phyloP scores from a whole-genome alignment of 2,113 vertebrate species.

The Sturnira hondurensis region DNA sequence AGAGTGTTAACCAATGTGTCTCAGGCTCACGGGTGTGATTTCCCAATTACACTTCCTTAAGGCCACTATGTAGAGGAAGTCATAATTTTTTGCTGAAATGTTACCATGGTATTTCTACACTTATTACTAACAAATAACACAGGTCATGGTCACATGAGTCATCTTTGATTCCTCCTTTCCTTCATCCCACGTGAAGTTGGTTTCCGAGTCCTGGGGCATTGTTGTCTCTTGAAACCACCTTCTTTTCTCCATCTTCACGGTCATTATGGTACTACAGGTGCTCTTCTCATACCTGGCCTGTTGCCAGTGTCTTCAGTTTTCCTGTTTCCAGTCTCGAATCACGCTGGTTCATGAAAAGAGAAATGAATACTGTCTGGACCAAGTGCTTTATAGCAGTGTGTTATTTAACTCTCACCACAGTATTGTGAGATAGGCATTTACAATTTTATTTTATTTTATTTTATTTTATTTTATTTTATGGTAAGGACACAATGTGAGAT shows the following conservation, averaged over 20 bases:
- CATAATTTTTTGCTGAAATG: not conserved
- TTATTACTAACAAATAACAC: not conserved
- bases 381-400: not conserved
- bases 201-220: not conserved
- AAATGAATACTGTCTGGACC: not conserved
- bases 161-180: not conserved
- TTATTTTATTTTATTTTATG: too few species aligned
- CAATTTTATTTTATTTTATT: not conserved
- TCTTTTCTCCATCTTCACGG: not conserved
- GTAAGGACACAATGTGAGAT: not conserved
- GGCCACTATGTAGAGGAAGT: not conserved
- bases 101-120: not conserved
- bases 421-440: not conserved
- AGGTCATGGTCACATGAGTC: not conserved
- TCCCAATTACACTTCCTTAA: not conserved
- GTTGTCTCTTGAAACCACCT: not conserved
- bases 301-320: not conserved
- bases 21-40: not conserved
- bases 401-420: not conserved
- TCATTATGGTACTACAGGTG: not conserved
- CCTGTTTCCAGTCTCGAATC: not conserved
- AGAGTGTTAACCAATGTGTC: not conserved
- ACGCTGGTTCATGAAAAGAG: not conserved
- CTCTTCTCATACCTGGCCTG: not conserved
- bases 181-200: not conserved